Evolutionary conservation across 2,113 vertebrate genomes (phyloP).

Genomic region (Bombycilla garrulus): DNA sequence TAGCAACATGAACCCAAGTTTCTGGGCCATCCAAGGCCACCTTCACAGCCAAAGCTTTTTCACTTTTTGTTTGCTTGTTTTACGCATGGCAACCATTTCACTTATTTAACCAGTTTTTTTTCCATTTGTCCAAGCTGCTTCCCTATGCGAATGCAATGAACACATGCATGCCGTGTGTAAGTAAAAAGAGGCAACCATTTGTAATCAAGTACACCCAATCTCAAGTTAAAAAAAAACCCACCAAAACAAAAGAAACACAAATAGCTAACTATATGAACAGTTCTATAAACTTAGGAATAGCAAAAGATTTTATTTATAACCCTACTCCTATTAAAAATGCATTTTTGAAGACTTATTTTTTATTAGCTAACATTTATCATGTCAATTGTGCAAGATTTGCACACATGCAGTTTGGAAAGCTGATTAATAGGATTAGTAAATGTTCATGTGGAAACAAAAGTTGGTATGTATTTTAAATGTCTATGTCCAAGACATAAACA

Average conservation of each 20-base stretch:
- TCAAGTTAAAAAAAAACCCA: neutral
- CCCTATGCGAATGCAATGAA: neutral
- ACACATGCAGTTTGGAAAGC: neutral
- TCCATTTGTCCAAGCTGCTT: neutral
- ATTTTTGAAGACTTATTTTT: neutral
- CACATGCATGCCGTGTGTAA: neutral
- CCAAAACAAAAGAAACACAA: neutral
- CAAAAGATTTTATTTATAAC: neutral
- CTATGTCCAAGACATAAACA: neutral
- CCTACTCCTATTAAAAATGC: neutral
- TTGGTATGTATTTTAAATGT: neutral
- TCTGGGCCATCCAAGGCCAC: neutral
- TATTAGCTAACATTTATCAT: neutral
- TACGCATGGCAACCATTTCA: slow-evolving; percentile 2
- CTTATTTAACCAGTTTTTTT: neutral
- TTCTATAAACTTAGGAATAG: neutral
- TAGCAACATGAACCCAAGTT: slow-evolving; percentile 15
- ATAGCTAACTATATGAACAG: neutral
- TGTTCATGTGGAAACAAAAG: neutral
- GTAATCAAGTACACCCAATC: neutral
- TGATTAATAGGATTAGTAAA: neutral
- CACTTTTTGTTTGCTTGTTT: slow-evolving; percentile 56
- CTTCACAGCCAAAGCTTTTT: slow-evolving; percentile 37
- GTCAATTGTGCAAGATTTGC: neutral
- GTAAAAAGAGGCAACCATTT: neutral